Conservation (phyloP, 2,888 invertebrate genomes). For the Nephrotoma guestfalica region DNA sequence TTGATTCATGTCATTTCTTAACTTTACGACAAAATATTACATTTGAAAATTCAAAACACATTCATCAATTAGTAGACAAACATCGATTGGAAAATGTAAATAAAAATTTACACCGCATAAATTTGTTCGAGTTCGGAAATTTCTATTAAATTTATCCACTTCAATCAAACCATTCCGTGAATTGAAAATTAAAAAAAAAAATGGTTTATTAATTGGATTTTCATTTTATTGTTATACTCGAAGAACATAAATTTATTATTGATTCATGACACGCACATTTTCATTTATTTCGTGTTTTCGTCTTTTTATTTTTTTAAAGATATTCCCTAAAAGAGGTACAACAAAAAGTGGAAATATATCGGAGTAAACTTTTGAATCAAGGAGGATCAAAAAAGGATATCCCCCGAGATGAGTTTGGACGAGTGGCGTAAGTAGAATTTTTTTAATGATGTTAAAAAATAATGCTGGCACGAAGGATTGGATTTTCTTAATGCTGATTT, state of each 20-base stretch:
- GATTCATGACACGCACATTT: neutral
- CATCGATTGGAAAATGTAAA: no score
- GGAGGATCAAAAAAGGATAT: constrained; percentile 35
- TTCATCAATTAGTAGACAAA: no score
- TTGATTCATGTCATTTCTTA: no score
- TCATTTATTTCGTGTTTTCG: neutral
- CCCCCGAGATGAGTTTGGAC: constrained; percentile 70
- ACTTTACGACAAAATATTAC: no score
- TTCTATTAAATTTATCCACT: no score
- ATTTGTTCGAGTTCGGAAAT: no score
- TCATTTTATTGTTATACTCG: neutral
- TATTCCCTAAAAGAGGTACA: constrained; percentile 74
- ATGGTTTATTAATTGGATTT: neutral
- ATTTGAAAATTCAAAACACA: no score
- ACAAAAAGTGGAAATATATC: constrained; percentile 72
- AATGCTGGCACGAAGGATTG: neutral
- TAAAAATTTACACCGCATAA: no score
- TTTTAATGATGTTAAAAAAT: neutral
- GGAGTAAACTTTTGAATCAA: constrained; percentile 69
- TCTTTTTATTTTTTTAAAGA: constrained; percentile 40
- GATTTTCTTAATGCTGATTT: neutral
- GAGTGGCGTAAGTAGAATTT: constrained; percentile 50
- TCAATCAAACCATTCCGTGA: no score
- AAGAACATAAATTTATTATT: neutral
- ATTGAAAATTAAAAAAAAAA: neutral